Percentiles rank a stretch among this genome's conserved stretches.
phyloP scores from a whole-genome alignment of 2,888 invertebrate genomes.

The Malthinus seriepunctatus region DNA sequence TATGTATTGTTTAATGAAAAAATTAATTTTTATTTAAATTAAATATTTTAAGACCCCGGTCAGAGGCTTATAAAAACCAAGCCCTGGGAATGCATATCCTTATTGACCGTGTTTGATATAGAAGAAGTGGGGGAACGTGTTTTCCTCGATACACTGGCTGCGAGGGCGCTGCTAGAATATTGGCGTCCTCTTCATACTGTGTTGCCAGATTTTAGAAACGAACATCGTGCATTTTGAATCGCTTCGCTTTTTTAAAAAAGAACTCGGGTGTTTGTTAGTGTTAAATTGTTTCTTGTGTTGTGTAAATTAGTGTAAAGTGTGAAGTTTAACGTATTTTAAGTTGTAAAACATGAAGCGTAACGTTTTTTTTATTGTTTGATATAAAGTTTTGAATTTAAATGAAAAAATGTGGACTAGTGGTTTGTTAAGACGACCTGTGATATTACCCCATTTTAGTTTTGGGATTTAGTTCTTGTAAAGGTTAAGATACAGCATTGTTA shows the following conservation, averaged over 20 bases:
- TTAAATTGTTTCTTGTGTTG: slow-evolving; percentile 3
- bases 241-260: slow-evolving; percentile 5
- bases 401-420: slow-evolving; percentile 27
- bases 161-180: slow-evolving; percentile 52
- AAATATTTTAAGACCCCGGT: slow-evolving; percentile 22
- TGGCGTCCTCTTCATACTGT: slow-evolving; percentile 54
- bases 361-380: slow-evolving; percentile 2
- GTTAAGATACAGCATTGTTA: slow-evolving; percentile 22
- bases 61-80: slow-evolving; percentile 40
- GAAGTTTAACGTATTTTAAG: background rate
- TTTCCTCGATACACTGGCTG: slow-evolving; percentile 50
- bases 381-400: background rate
- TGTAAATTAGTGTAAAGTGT: background rate
- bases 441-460: slow-evolving; percentile 1
- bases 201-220: slow-evolving; percentile 54
- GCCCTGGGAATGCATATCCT: slow-evolving; percentile 50
- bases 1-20: background rate
- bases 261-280: background rate
- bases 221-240: slow-evolving; percentile 38
- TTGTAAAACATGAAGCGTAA: background rate
- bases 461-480: slow-evolving; percentile 11
- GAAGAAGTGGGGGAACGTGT: slow-evolving; percentile 36
- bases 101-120: slow-evolving; percentile 53
- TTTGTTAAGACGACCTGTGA: background rate
- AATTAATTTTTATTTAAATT: slow-evolving; percentile 1